phyloP scores from a whole-genome alignment of 2,113 vertebrate species.

The Perca flavescens region DNA sequence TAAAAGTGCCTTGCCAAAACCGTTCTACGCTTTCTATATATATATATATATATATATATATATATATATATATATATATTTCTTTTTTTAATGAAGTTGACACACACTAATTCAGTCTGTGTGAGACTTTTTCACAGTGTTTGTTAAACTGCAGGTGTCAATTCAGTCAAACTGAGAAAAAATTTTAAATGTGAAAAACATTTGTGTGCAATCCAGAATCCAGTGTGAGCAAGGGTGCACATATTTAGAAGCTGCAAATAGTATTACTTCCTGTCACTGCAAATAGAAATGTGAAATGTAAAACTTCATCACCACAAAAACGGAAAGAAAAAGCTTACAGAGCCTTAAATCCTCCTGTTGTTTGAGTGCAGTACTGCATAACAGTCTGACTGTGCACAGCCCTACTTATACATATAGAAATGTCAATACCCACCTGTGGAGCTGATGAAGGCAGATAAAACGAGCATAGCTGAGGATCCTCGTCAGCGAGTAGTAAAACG shows the following conservation, averaged over 20 bases:
- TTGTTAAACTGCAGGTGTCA: background rate
- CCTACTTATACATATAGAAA: constrained; percentile 42
- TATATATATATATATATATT: too few species aligned
- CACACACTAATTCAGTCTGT: background rate
- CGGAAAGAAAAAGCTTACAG: too few species aligned
- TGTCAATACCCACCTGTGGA: constrained; percentile 70
- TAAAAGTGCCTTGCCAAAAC: background rate
- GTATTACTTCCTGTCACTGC: background rate
- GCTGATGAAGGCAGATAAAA: constrained; percentile 60
- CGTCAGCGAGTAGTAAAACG: constrained; percentile 56
- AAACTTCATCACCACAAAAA: background rate
- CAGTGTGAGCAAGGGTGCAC: background rate
- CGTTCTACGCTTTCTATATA: too few species aligned
- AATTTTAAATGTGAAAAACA: background rate
- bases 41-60: too few species aligned
- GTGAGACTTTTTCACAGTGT: background rate
- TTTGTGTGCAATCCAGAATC: background rate
- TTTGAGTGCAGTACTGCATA: background rate
- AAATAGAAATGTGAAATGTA: constrained; percentile 6
- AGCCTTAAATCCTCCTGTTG: background rate
- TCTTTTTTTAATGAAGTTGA: background rate
- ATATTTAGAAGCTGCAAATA: background rate
- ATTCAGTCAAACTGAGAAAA: background rate
- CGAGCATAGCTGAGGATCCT: constrained; percentile 36
- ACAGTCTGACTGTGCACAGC: constrained; percentile 2